A percentile compares a stretch with the other conserved stretches of the same genome.
These are phyloP conservation scores for Drosophila buzzatii DNA, from an alignment of 2,888 invertebrate species.

Conservation along the genomic window DNA sequence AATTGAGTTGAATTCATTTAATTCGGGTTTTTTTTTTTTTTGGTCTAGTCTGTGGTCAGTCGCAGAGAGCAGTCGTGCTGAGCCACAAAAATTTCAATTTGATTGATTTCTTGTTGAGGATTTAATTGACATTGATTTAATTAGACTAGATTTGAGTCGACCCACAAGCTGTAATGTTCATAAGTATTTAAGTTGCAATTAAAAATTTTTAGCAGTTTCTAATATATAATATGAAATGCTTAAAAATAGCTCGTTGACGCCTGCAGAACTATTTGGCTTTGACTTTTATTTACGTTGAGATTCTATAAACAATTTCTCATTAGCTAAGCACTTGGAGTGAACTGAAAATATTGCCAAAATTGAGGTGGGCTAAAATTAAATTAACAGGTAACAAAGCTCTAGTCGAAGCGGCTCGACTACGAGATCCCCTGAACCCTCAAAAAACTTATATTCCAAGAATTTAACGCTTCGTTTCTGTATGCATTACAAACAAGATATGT, in stretches of 20 bases:
- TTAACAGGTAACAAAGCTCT: neutral
- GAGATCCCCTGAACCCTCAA: too few relatives aligned
- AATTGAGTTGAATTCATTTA: slow-evolving; percentile 3
- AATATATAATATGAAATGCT: neutral
- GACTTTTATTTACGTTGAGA: slow-evolving; percentile 4
- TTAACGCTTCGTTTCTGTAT: too few relatives aligned
- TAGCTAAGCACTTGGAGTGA: slow-evolving; percentile 6
- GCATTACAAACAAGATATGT: too few relatives aligned
- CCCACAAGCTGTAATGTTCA: neutral
- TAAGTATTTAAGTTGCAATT: neutral
- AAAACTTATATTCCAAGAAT: too few relatives aligned
- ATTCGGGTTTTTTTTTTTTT: slow-evolving; percentile 2
- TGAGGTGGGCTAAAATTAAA: neutral
- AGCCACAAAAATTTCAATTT: slow-evolving; percentile 33
- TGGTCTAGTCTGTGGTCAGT: slow-evolving; percentile 1
- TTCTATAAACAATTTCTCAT: slow-evolving; percentile 8
- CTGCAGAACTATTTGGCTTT: neutral
- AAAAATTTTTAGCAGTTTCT: neutral
- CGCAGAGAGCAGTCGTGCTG: neutral
- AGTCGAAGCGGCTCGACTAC: too few relatives aligned
- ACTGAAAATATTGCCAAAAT: neutral
- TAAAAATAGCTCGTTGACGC: neutral
- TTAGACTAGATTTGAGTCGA: slow-evolving; percentile 5
- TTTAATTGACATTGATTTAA: slow-evolving; percentile 25
- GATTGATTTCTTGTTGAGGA: slow-evolving; percentile 21